Evolutionary conservation across 2,888 invertebrate species (phyloP).

Genomic region (Noctua comes): DNA sequence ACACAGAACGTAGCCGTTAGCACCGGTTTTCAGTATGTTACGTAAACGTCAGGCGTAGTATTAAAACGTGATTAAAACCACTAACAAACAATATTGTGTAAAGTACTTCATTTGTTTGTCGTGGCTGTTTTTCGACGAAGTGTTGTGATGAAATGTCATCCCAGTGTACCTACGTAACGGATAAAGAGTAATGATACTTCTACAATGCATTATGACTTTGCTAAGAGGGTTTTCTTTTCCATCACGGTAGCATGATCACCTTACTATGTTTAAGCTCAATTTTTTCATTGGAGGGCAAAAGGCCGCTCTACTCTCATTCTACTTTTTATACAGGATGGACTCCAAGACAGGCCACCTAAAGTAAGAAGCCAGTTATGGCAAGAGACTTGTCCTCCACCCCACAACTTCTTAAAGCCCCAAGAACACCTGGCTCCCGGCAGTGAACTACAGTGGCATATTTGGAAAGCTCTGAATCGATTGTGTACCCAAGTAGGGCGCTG

Average conservation of each 20-base stretch:
- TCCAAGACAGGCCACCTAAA: no score
- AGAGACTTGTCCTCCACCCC: no score
- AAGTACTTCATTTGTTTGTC: constrained; percentile 28
- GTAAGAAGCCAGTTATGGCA: no score
- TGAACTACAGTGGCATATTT: no score
- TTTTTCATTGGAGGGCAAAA: neutral
- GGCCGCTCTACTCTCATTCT: neutral
- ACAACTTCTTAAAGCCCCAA: no score
- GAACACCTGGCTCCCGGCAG: no score
- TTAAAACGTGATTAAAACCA: constrained; percentile 46
- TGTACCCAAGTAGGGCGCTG: no score
- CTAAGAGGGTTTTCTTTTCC: neutral
- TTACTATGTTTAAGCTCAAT: neutral
- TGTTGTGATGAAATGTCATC: constrained; percentile 1
- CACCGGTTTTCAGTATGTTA: constrained; percentile 39
- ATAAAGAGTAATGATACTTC: neutral
- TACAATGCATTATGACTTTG: neutral
- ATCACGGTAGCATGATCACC: neutral
- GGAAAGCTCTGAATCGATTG: no score
- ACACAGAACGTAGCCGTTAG: neutral
- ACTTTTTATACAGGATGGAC: no score
- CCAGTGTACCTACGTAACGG: neutral
- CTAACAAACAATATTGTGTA: constrained; percentile 32
- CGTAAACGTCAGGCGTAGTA: constrained; percentile 8
- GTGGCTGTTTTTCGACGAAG: constrained; percentile 3